Base-by-base conservation (phyloP, 2,797 vertebrate species). In the Manis pentadactyla region DNA sequence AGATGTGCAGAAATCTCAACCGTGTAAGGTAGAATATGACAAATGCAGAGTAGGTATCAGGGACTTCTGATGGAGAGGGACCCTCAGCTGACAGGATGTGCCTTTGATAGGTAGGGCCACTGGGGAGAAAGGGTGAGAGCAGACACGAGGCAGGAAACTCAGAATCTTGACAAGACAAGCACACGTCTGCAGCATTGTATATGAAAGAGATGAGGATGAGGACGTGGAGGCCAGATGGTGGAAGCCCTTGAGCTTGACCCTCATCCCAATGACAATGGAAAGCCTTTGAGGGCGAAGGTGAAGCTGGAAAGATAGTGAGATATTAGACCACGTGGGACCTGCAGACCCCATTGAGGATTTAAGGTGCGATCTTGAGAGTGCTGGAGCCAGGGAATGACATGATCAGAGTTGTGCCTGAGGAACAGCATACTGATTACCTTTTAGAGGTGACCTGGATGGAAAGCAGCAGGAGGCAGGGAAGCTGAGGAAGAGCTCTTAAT, bases 1-100 rank as follows among this genome's bases (percentile, higher is more conserved):
- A 29, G 27, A 93, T 13, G 31, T 90, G n/a, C 31, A 87, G 85
- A 94, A 94, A 90, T 61, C 46, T 63, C 59, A 66, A 42, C 46
- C 39, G 55, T 17, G 27, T 21, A 66, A 46, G 34, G 37, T 31
- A 91, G 82, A 68, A 37, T 57, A 55, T 71, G 87, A 82, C 27
- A 81, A 69, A 94, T 51, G 25, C 68, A 55, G 69, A 42, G 25
- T 66, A 12, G 18, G 63, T 19, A 15, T 27, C 66, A 11, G 39
- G 29, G 27, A 37, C 3, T 42, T 13, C 15, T 66, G 23, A 83
- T 8, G 34, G 46, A 77, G 15, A 18, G n/a, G 34, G 61, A 18
- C 25, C 19, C 21, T 73, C 55, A 79, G 51, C 19, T 46, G 49
- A 79, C 6, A 39, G 74, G 64, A 68, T 25, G 64, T 49, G 55